Conservation (phyloP, 2,797 vertebrate species). For the Rhodeus uyekii region DNA sequence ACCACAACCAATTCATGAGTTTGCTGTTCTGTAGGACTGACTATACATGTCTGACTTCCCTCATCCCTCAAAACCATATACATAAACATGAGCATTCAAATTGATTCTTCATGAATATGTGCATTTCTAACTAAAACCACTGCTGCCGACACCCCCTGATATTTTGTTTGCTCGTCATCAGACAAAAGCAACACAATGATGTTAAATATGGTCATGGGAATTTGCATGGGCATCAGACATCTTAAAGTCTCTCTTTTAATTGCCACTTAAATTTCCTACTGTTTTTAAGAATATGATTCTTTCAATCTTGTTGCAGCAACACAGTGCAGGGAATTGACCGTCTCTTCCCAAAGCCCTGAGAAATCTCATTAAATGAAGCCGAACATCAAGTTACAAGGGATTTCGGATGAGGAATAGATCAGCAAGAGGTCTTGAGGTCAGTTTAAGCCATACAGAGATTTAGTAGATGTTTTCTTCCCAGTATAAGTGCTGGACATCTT, state of each 20-base stretch:
- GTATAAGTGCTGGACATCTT: neutral
- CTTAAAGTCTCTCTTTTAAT: slow-evolving; percentile 23
- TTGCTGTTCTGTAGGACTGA: neutral
- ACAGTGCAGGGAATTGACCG: slow-evolving; percentile 20
- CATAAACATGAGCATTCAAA: slow-evolving; percentile 53
- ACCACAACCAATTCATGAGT: slow-evolving; percentile 25
- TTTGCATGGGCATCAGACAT: slow-evolving; percentile 18
- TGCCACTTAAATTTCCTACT: neutral
- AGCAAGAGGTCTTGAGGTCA: slow-evolving; percentile 36
- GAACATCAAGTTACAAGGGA: slow-evolving; percentile 2
- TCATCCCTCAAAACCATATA: slow-evolving; percentile 19
- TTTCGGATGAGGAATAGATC: slow-evolving; percentile 29
- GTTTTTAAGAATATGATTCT: neutral
- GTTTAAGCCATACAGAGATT: slow-evolving; percentile 42
- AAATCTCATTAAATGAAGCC: slow-evolving; percentile 36
- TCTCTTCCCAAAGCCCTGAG: neutral
- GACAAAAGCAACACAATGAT: slow-evolving; percentile 35
- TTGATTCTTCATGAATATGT: slow-evolving; percentile 34
- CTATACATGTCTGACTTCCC: neutral
- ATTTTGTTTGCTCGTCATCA: slow-evolving; percentile 34
- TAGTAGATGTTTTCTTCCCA: slow-evolving; percentile 14
- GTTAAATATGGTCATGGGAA: neutral
- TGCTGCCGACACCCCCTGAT: neutral
- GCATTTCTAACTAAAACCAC: slow-evolving; percentile 33
- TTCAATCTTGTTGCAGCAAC: neutral